Evolutionary conservation across 2,888 invertebrate genomes (phyloP), one percentile per base, ranked within the genome.

Genomic region (Melanostoma scalare): DNA sequence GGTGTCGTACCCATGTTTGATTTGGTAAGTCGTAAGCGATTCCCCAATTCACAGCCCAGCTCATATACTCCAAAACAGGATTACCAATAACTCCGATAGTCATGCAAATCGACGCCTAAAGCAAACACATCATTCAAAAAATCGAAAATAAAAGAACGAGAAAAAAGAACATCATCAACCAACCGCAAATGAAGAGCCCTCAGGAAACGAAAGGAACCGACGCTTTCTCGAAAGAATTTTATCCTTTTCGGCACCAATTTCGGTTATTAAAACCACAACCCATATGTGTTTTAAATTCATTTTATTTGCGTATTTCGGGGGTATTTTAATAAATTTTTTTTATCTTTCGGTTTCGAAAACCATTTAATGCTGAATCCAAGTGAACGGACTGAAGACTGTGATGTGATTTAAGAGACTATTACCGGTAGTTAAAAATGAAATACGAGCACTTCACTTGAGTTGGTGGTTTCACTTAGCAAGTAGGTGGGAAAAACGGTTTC

Each of bases 11-110:
- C 89, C 93, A 93, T 0, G 93, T 93, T 20, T 91, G 91, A 81
- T 94, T 93, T 0, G 94, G 94, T 58, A 94, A 88, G 79, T 93
- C 92, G 78, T 95, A 95, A 0, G 95, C 94, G 44, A 95, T 93
- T 55, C 94, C 95, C 94, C 95, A 95, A 89, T 95, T 95, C 10
- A 95, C 89, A 0, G 94, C 94, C 88, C 94, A 94, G 6, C 94
- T 93, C 87, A 94, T 93, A 60, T 93, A 93, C 3, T 93, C 92
- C 0, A 92, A 92, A 0, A 92, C 90, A 0, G 94, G 94, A 87
- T 93, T 93, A 5, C 93, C 93, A 52, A 93, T 91, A 40, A 93
- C 87, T 72, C 93, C 93, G 8, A 94, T 92, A 35, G 94, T 94
- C 90, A 94, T 88, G 86, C 94, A 94, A 33, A 93, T 92, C 0